Base-by-base conservation (phyloP, 1,140 invertebrate species). In the Drosophila micromelanica region DNA sequence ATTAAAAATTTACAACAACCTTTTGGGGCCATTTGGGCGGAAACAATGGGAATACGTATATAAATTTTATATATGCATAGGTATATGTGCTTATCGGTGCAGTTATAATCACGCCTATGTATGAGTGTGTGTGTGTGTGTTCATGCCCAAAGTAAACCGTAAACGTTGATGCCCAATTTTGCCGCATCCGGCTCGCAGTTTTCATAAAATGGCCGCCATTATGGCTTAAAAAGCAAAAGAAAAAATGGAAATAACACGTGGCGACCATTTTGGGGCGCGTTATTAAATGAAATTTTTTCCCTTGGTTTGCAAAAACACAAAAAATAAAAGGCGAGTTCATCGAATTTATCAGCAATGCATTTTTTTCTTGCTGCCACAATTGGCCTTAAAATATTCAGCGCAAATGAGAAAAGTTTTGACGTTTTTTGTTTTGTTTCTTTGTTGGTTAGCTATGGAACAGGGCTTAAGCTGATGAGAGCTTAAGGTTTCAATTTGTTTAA, bases 1-100 rank as follows among this genome's bases (percentile, higher is more conserved):
- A 85, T 78, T 86, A 78, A 86, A 86, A 60, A 85, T 86, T 61
- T 80, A 86, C 38, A 52, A 48, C 20, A 42, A 49, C 11, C 30
- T 17, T 30, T 17, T 35, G 45, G 37, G 20, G n/a, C 5, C 5
- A 17, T 35, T 35, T 35, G 32, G 32, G 43, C 13, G n/a, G 12
- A 48, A 27, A 61, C 65, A 68, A 61, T 45, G 46, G 46, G 52
- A 60, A 68, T 38, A 20, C 15, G 40, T 20, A 32, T 35, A 40
- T 52, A 12, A 27, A 27, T 43, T 20, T 38, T 27, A 6, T 27
- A 27, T 27, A 6, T 27, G 27, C 27, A 40, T 51, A 35, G 30
- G 27, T 64, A 27, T 55, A 8, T 45, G 49, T 40, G 32, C 20
- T 45, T 23, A 49, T 9, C 23, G 60, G 43, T 65, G 62, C 30